Evolutionary conservation across 2,888 invertebrate genomes (phyloP).

Genomic region (Eupithecia subumbrata): DNA sequence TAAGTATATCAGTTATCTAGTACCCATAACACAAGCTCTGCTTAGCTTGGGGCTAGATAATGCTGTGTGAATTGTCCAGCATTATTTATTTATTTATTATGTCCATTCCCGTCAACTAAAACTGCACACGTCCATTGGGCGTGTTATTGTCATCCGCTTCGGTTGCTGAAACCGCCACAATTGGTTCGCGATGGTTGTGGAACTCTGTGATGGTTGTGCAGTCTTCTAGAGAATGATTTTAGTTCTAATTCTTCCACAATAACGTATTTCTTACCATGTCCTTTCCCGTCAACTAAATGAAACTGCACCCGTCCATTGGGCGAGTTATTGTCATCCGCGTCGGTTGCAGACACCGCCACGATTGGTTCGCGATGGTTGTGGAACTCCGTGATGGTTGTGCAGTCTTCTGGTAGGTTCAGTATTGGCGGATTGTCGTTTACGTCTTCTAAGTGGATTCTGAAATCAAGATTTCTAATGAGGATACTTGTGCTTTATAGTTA

Average conservation of each 20-base stretch:
- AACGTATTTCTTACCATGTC: slow-evolving; percentile 49
- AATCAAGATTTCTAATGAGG: neutral
- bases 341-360: slow-evolving; percentile 89
- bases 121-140: slow-evolving; percentile 91
- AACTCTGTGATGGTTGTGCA: slow-evolving; percentile 94
- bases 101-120: too few relatives aligned
- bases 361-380: slow-evolving; percentile 92
- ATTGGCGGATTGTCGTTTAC: slow-evolving; percentile 94
- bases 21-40: too few relatives aligned
- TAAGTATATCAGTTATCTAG: too few relatives aligned
- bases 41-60: too few relatives aligned
- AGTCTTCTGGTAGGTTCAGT: slow-evolving; percentile 87
- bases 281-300: slow-evolving; percentile 88
- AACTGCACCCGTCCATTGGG: slow-evolving; percentile 92
- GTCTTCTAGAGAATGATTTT: slow-evolving; percentile 76
- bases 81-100: too few relatives aligned
- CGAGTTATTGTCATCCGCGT: slow-evolving; percentile 91
- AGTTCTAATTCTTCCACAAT: neutral
- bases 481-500: too few relatives aligned
- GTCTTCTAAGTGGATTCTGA: slow-evolving; percentile 90
- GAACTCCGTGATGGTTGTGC: slow-evolving; percentile 93
- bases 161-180: slow-evolving; percentile 89
- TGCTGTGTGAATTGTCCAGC: too few relatives aligned
- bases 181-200: slow-evolving; percentile 91
- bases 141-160: slow-evolving; percentile 92